phyloP scores from a whole-genome alignment of 2,797 vertebrate genomes.

The Lophius americanus region DNA sequence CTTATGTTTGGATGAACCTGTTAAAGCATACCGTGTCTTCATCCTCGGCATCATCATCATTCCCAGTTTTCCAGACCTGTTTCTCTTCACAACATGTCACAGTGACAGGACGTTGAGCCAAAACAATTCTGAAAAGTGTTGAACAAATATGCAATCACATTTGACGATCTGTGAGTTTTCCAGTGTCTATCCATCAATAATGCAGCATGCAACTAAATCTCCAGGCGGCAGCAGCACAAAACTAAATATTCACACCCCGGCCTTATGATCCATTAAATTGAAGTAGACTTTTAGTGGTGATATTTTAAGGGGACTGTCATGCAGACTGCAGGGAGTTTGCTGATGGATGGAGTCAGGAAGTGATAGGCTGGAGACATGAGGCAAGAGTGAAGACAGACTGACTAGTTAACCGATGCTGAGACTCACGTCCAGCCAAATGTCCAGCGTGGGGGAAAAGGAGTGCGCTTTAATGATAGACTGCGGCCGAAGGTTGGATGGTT shows the following conservation, averaged over 20 bases:
- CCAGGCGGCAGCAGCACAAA: conserved; percentile 51
- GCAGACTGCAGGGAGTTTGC: not conserved
- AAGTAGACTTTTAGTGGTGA: conserved; percentile 67
- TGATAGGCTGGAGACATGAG: conserved; percentile 48
- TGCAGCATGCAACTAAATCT: conserved; percentile 65
- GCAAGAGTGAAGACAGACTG: conserved; percentile 29
- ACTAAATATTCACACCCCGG: conserved; percentile 62
- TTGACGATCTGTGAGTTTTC: conserved; percentile 76
- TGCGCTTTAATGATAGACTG: conserved; percentile 31
- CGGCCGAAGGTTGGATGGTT: conserved; percentile 5
- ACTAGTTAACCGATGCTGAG: conserved; percentile 28
- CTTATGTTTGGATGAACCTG: conserved; percentile 2
- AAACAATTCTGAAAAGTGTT: conserved; percentile 71
- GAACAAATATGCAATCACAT: conserved; percentile 67
- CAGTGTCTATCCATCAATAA: conserved; percentile 70
- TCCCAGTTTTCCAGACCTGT: conserved; percentile 26
- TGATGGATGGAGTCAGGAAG: conserved; percentile 60
- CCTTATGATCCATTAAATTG: conserved; percentile 75
- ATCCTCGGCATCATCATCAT: conserved; percentile 14
- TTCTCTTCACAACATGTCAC: conserved; percentile 25
- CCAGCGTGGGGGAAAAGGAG: conserved; percentile 11
- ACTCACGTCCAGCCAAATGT: conserved; percentile 12
- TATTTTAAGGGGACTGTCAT: conserved; percentile 68
- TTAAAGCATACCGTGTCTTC: not conserved
- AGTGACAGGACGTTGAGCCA: conserved; percentile 42